Conservation (phyloP, 2,888 invertebrate species). For the Drosophila multiciliata region DNA sequence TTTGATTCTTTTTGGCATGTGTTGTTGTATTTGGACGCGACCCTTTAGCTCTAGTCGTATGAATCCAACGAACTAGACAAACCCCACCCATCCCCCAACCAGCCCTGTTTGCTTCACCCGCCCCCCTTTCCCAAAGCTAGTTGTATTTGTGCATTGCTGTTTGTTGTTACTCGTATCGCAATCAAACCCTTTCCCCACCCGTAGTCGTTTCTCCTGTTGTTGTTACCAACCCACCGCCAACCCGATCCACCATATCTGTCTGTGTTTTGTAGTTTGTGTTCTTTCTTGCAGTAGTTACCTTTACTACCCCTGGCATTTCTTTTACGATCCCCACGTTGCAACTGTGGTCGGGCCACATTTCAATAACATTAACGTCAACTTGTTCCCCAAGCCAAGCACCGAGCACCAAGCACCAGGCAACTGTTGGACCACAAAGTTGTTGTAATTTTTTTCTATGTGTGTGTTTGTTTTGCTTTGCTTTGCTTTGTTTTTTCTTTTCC, state of each 20-base stretch:
- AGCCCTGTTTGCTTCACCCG: neutral
- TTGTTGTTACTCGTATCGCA: conserved; percentile 80
- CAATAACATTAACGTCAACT: conserved; percentile 69
- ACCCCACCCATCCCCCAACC: conserved; percentile 5
- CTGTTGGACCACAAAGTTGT: conserved; percentile 61
- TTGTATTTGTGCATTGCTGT: conserved; percentile 66
- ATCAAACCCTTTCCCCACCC: conserved; percentile 26
- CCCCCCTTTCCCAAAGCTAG: conserved; percentile 15
- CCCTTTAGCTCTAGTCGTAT: conserved; percentile 39
- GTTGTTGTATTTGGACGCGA: conserved; percentile 44
- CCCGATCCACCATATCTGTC: neutral
- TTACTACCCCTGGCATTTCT: conserved; percentile 65
- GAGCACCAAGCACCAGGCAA: conserved; percentile 23
- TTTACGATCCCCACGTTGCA: conserved; percentile 65
- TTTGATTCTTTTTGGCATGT: conserved; percentile 55
- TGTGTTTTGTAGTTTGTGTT: conserved; percentile 60
- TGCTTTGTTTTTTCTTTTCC: neutral
- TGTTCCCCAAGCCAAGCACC: conserved; percentile 24
- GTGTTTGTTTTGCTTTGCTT: neutral
- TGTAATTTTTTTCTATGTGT: conserved; percentile 2
- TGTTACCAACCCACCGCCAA: neutral
- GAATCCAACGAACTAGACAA: neutral
- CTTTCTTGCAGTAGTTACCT: conserved; percentile 58
- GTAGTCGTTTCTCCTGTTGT: conserved; percentile 31
- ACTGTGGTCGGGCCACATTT: conserved; percentile 63